Conservation (phyloP, 1,140 invertebrate species). For the Pseudomyrmex flavicornis region DNA sequence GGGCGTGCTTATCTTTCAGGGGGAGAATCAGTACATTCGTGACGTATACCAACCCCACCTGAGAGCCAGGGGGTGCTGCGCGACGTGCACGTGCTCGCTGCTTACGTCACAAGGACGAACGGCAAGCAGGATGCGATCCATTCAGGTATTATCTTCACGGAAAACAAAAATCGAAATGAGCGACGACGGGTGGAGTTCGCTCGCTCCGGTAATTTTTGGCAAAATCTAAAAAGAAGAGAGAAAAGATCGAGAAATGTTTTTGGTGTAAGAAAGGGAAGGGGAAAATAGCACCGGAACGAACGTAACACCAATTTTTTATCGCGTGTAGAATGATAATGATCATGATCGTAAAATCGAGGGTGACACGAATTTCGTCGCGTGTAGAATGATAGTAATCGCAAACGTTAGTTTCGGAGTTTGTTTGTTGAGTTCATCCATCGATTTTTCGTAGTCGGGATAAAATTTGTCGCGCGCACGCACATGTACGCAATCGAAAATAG, state of each 20-base stretch:
- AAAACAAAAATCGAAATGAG: background rate
- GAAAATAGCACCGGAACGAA: background rate
- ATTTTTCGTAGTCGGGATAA: background rate
- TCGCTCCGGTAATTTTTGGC: background rate
- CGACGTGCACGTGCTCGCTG: constrained; percentile 81
- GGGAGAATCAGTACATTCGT: constrained; percentile 68
- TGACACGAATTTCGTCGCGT: constrained; percentile 25
- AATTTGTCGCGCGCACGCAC: background rate
- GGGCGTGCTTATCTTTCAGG: constrained; percentile 78
- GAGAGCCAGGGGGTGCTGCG: constrained; percentile 53
- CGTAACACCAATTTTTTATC: constrained; percentile 10
- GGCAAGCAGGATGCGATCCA: constrained; percentile 65
- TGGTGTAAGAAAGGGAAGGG: background rate
- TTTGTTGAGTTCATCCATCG: constrained; percentile 15
- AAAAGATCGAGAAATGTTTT: background rate
- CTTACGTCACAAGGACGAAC: constrained; percentile 79
- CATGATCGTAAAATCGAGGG: background rate
- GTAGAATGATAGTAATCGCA: constrained; percentile 1
- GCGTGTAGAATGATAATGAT: constrained; percentile 10
- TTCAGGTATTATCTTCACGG: constrained; percentile 63
- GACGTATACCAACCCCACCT: constrained; percentile 72
- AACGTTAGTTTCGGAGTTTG: background rate
- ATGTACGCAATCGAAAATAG: background rate
- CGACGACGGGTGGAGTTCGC: too few relatives aligned
- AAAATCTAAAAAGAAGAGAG: background rate